These are phyloP conservation scores for Pantala flavescens DNA, from an alignment of 1,140 invertebrate species.

Conservation along the genomic window DNA sequence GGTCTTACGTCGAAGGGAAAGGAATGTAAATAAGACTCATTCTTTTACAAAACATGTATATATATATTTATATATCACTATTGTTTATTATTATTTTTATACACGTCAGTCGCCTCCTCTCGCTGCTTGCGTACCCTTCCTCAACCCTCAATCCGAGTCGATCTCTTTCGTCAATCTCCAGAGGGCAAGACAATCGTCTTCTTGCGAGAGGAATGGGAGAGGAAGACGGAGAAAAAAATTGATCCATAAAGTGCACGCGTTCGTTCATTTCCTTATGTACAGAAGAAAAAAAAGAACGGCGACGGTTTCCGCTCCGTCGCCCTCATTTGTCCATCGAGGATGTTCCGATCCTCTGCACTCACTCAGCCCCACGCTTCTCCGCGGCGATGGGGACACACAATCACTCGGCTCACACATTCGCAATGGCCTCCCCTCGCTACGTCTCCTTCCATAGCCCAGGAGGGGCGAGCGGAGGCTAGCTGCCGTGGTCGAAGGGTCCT, in stretches of 20 bases:
- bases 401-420: background rate
- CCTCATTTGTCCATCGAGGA: background rate
- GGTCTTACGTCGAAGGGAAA: too few relatives aligned
- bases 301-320: background rate
- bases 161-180: background rate
- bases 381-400: background rate
- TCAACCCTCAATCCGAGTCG: background rate
- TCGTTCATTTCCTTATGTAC: background rate
- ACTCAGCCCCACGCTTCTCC: background rate
- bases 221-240: background rate
- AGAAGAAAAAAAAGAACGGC: constrained; percentile 1
- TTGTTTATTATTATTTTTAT: constrained; percentile 7
- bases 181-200: background rate
- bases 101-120: constrained; percentile 7
- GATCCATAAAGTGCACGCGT: background rate
- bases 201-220: background rate
- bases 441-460: background rate
- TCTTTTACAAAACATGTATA: background rate
- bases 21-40: background rate
- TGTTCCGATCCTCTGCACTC: background rate
- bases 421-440: background rate
- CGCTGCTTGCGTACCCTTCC: background rate
- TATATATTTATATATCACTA: constrained; percentile 11
- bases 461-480: background rate
- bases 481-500: background rate